Evolutionary conservation across 2,113 vertebrate species (phyloP).

Genomic region (Hoplias malabaricus): DNA sequence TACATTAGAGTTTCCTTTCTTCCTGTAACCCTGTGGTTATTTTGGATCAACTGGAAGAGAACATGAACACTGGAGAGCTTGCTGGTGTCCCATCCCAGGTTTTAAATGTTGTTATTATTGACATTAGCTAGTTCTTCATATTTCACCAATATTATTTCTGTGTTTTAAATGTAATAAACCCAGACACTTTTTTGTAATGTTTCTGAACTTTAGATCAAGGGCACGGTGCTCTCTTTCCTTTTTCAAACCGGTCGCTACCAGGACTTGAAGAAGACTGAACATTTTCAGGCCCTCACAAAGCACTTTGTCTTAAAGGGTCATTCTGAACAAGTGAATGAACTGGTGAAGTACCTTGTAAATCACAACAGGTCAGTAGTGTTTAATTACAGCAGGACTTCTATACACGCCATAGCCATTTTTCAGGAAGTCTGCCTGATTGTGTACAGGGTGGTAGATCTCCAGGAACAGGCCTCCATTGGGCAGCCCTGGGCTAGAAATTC

Average conservation of each 20-base stretch:
- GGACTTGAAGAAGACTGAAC: slow-evolving; percentile 78
- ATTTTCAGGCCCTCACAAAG: slow-evolving; percentile 78
- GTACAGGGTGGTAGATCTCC: no score
- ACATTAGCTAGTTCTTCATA: not conserved
- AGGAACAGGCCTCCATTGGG: no score
- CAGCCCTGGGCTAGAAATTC: no score
- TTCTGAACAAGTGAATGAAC: slow-evolving; percentile 69
- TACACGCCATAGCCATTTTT: not conserved
- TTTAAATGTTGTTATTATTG: not conserved
- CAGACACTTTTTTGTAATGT: not conserved
- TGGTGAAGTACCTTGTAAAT: slow-evolving; percentile 77
- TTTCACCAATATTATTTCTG: not conserved
- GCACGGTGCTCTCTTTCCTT: slow-evolving; percentile 77
- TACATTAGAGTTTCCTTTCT: slow-evolving; percentile 80
- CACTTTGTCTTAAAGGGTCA: slow-evolving; percentile 66
- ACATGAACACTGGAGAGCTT: slow-evolving; percentile 82
- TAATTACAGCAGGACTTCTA: not conserved
- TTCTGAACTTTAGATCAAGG: slow-evolving; percentile 73
- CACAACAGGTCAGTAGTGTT: slow-evolving; percentile 75
- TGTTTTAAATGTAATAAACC: not conserved
- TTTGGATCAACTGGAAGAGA: slow-evolving; percentile 83
- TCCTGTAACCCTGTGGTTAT: slow-evolving; percentile 72
- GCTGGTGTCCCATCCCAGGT: slow-evolving; percentile 88
- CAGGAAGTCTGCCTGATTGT: not conserved
- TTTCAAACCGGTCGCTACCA: slow-evolving; percentile 74